Conservation (phyloP, 1,140 invertebrate genomes). For the Pissodes strobi region DNA sequence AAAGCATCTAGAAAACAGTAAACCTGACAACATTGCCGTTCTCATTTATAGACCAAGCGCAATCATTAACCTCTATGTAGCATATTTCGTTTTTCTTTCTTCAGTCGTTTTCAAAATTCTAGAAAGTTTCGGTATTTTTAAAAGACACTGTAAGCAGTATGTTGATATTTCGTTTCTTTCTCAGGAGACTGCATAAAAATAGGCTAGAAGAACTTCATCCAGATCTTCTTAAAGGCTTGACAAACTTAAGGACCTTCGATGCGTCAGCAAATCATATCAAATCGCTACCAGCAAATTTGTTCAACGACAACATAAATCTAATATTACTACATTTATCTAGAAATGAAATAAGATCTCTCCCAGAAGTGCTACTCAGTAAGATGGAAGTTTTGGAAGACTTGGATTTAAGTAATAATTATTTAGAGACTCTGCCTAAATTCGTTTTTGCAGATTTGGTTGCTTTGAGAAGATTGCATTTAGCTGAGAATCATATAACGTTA, state of each 20-base stretch:
- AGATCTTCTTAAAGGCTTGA: conserved; percentile 67
- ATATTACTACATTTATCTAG: conserved; percentile 71
- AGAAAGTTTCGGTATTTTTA: too few relatives aligned
- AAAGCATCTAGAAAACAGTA: too few relatives aligned
- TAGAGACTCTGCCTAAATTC: conserved; percentile 58
- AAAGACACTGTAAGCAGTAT: too few relatives aligned
- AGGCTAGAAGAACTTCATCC: conserved; percentile 68
- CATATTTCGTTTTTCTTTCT: too few relatives aligned
- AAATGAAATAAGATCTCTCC: conserved; percentile 58
- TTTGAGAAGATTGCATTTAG: conserved; percentile 63
- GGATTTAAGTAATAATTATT: conserved; percentile 60
- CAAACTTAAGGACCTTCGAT: conserved; percentile 72
- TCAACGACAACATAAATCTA: conserved; percentile 66
- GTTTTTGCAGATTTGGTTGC: conserved; percentile 63
- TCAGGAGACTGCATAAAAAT: conserved; percentile 77
- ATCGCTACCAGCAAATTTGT: conserved; percentile 64
- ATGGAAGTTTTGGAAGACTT: conserved; percentile 58
- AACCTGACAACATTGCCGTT: too few relatives aligned
- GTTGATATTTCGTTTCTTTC: too few relatives aligned
- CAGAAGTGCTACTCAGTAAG: conserved; percentile 49
- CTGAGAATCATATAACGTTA: conserved; percentile 60
- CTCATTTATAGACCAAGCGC: too few relatives aligned
- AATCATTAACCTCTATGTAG: too few relatives aligned
- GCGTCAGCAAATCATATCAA: conserved; percentile 73
- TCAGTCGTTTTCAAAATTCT: too few relatives aligned